phyloP scores from a whole-genome alignment of 2,888 invertebrate species.

The Ceramica pisi region DNA sequence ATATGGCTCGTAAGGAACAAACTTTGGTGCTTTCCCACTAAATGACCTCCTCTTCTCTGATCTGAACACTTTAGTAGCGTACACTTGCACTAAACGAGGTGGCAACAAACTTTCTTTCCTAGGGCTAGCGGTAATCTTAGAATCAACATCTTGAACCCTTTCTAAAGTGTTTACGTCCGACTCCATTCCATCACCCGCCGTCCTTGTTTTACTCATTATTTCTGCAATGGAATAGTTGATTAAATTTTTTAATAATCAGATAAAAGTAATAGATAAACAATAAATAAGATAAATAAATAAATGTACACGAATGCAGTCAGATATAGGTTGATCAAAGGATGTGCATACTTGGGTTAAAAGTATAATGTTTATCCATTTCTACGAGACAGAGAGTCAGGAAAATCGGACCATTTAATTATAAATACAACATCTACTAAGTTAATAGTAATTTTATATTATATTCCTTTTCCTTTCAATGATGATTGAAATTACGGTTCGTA shows the following conservation, averaged over 20 bases:
- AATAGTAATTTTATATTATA: constrained; percentile 3
- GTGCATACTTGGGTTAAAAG: constrained; percentile 78
- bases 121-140: constrained; percentile 57
- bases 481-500: constrained; percentile 10
- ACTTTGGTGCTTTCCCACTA: constrained; percentile 94
- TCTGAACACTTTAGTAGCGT: constrained; percentile 91
- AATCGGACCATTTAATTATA: constrained; percentile 39
- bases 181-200: constrained; percentile 95
- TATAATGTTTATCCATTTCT: constrained; percentile 74
- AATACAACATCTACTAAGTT: constrained; percentile 53
- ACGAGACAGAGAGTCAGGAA: constrained; percentile 34
- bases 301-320: constrained; percentile 55
- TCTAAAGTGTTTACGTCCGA: constrained; percentile 84
- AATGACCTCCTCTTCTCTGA: constrained; percentile 90
- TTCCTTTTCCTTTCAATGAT: constrained; percentile 28
- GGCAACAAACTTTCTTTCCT: constrained; percentile 76
- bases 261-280: constrained; percentile 40
- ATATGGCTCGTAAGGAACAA: constrained; percentile 97
- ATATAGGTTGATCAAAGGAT: constrained; percentile 42
- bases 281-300: constrained; percentile 42
- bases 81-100: constrained; percentile 83
- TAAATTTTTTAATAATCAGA: constrained; percentile 31
- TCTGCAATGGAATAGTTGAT: constrained; percentile 70
- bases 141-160: constrained; percentile 62
- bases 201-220: constrained; percentile 89